Conservation (phyloP, 2,888 invertebrate genomes). For the Tenthredo mesomela region DNA sequence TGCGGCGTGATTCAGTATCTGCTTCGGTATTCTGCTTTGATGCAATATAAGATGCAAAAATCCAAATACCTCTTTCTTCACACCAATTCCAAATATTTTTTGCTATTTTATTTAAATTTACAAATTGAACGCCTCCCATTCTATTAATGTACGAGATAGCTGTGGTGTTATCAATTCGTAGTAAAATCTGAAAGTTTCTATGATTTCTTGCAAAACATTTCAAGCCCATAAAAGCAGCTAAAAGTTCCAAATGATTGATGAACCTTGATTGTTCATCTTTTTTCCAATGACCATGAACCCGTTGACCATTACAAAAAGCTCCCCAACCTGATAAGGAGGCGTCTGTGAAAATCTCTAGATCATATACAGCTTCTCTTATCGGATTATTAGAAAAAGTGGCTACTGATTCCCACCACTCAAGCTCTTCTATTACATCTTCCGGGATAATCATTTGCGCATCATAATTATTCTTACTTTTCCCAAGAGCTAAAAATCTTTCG, state of each 20-base stretch:
- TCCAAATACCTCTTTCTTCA: constrained; percentile 39
- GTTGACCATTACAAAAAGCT: too few species aligned
- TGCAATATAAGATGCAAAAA: constrained; percentile 65
- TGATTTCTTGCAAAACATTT: not conserved
- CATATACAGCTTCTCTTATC: not conserved
- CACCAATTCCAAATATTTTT: constrained; percentile 24
- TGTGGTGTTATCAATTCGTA: too few species aligned
- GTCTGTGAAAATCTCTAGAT: not conserved
- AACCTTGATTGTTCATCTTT: not conserved
- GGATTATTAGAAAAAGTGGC: not conserved
- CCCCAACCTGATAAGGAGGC: not conserved
- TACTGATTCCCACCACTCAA: not conserved
- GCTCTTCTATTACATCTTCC: not conserved
- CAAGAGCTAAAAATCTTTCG: not conserved
- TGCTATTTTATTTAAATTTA: not conserved
- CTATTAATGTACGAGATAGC: too few species aligned
- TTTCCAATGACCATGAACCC: not conserved
- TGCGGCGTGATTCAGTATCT: constrained; percentile 58
- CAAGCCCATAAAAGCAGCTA: not conserved
- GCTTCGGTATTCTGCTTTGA: constrained; percentile 62
- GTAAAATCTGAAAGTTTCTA: not conserved
- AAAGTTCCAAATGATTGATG: not conserved
- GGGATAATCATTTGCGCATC: not conserved
- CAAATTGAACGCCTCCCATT: not conserved
- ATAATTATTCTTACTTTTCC: not conserved